Base-by-base conservation (phyloP, 37 sponge, comb jelly and placozoan genomes). In the Beroe ovata region DNA sequence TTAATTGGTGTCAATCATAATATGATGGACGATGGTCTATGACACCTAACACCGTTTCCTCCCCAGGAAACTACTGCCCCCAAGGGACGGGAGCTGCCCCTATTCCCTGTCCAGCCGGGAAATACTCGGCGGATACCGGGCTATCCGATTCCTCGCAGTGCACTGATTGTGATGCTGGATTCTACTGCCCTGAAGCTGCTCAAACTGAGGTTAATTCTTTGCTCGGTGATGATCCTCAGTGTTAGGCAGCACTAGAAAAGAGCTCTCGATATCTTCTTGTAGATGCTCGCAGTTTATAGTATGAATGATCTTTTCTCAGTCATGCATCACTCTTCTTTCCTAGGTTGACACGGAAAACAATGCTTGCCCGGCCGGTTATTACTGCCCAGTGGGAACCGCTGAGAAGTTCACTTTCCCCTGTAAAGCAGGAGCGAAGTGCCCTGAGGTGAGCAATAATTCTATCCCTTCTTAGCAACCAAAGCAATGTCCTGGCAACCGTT, bases 31-130 rank as follows among this genome's bases (percentile, higher is more conserved):
- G n/a, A n/a, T n/a, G n/a, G n/a, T n/a, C n/a, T n/a, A n/a, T n/a
- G n/a, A n/a, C n/a, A n/a, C n/a, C n/a, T n/a, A n/a, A n/a, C n/a
- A n/a, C n/a, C n/a, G n/a, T n/a, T n/a, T n/a, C 66, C 25, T n/a
- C 64, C 42, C 25, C 77, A 64, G 90, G 90, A 22, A 58, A 89
- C 63, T 90, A 90, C 64, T 90, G 91, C 22, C 88, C 88, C 36
- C 20, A 77, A 21, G 91, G 91, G 22, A 90, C 84, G 0, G 91
- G 88, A 11, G 62, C 77, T 29, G 30, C 63, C 16, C 64, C 88
- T 29, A 26, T 21, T 0, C 84, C 84, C 34, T 90, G 91, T 89
- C 91, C 91, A 28, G 72, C 88, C n/a, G 91, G 91, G n/a, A 41
- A 4, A 29, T 90, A n/a, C 60, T 40, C 47, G 1, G 36, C 26